Percentiles rank a stretch among this genome's conserved stretches.
phyloP scores from a whole-genome alignment of 2,888 invertebrate species.

The Drosophila paracracens region DNA sequence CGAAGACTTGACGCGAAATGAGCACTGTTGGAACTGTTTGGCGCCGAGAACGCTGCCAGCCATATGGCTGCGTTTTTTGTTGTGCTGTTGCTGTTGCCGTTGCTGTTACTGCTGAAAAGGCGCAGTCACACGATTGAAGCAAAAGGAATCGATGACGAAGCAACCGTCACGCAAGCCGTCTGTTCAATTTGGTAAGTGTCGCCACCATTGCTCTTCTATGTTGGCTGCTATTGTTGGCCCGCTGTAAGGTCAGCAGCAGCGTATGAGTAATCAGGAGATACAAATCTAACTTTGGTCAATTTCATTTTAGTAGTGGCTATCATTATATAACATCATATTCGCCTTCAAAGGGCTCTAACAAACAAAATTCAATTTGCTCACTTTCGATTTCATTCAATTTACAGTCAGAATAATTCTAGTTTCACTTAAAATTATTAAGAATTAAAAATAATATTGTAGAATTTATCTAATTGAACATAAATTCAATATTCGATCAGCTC shows the following conservation, averaged over 20 bases:
- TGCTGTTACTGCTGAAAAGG: slow-evolving; percentile 51
- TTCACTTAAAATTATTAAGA: background rate
- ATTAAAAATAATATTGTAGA: background rate
- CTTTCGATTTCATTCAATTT: background rate
- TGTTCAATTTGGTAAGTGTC: slow-evolving; percentile 78
- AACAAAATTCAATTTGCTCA: slow-evolving; percentile 1
- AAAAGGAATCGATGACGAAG: slow-evolving; percentile 61
- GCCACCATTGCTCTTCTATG: slow-evolving; percentile 29
- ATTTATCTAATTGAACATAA: background rate
- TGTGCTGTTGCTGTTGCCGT: background rate
- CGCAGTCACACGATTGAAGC: slow-evolving; percentile 56
- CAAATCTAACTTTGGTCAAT: slow-evolving; percentile 74
- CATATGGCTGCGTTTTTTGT: slow-evolving; percentile 46
- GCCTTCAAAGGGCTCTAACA: slow-evolving; percentile 57
- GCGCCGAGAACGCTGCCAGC: slow-evolving; percentile 26
- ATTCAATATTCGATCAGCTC: background rate
- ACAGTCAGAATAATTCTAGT: background rate
- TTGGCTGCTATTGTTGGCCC: slow-evolving; percentile 9
- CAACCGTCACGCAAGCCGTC: slow-evolving; percentile 58
- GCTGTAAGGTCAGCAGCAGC: slow-evolving; percentile 46
- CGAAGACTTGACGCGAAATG: slow-evolving; percentile 57
- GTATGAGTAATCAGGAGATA: slow-evolving; percentile 77
- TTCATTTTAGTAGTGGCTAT: slow-evolving; percentile 60
- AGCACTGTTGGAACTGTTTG: slow-evolving; percentile 19
- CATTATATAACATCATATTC: slow-evolving; percentile 68